A percentile compares a stretch with the other conserved stretches of the same genome.
Conservation (phyloP, 1,140 invertebrate species). For the Drosophila sechellia region DNA sequence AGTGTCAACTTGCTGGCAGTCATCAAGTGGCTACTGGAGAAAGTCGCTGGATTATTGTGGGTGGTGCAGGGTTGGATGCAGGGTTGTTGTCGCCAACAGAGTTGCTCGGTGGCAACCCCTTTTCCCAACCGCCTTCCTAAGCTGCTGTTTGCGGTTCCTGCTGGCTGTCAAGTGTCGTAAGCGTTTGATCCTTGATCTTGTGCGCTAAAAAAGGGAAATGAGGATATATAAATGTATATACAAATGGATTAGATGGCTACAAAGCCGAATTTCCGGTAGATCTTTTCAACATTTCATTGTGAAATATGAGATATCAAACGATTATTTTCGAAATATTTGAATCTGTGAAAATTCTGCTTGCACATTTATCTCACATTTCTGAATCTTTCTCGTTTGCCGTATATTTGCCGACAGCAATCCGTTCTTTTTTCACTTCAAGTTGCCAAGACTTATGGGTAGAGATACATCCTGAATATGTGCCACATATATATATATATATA, state of each 20-base stretch:
- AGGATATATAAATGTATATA: neutral
- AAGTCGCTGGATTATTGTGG: constrained; percentile 2
- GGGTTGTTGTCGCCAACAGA: constrained; percentile 12
- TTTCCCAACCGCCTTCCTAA: neutral
- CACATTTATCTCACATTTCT: neutral
- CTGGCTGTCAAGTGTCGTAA: constrained; percentile 34
- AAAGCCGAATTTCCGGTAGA: neutral
- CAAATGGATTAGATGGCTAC: neutral
- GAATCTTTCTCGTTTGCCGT: neutral
- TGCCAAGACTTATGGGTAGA: constrained; percentile 3
- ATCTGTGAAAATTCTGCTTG: too few species aligned
- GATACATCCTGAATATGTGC: constrained; percentile 11
- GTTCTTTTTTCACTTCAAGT: neutral
- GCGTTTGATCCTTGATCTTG: constrained; percentile 42
- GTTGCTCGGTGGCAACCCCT: neutral
- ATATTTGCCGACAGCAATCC: neutral
- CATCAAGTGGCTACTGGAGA: constrained; percentile 49
- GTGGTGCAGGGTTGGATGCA: neutral
- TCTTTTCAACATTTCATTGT: neutral
- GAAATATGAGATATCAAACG: too few species aligned
- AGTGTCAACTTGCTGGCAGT: constrained; percentile 46
- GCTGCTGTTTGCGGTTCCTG: constrained; percentile 25
- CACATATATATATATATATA: constrained; percentile 12
- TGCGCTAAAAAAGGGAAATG: neutral
- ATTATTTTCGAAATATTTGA: neutral